phyloP scores from a whole-genome alignment of 2,113 vertebrate species.

The Heptranchias perlo region DNA sequence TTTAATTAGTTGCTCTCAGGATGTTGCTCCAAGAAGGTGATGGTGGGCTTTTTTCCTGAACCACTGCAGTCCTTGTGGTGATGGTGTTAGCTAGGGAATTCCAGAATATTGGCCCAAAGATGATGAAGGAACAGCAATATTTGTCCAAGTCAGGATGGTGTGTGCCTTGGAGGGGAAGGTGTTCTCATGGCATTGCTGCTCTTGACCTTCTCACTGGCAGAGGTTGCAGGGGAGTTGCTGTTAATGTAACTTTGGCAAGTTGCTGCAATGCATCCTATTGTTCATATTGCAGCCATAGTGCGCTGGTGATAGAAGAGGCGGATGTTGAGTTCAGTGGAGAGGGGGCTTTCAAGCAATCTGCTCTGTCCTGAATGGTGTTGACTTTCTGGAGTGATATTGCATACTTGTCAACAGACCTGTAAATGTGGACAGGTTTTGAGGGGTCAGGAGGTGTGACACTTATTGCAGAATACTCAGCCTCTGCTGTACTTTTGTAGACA shows the following conservation, averaged over 20 bases:
- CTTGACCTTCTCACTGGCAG: not conserved
- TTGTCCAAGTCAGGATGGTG: not conserved
- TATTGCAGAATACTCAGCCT: not conserved
- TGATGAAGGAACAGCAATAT: not conserved
- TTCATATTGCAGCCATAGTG: not conserved
- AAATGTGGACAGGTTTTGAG: too few species aligned
- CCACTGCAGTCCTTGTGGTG: not conserved
- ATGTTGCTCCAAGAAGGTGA: not conserved
- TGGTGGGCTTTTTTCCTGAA: not conserved
- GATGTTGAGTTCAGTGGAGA: not conserved
- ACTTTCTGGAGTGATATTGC: not conserved
- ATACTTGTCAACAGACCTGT: too few species aligned
- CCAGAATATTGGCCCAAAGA: not conserved
- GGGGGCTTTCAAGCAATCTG: not conserved
- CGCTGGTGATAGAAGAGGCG: not conserved
- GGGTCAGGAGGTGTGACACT: too few species aligned
- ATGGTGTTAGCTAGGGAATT: not conserved
- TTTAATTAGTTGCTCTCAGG: not conserved
- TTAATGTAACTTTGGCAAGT: not conserved
- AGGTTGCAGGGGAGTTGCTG: not conserved
- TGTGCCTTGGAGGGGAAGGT: not conserved
- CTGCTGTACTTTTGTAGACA: not conserved
- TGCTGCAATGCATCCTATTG: not conserved
- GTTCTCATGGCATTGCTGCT: not conserved
- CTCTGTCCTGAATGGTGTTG: not conserved